Evolutionary conservation across 2,888 invertebrate species (phyloP), one percentile per base, ranked within the genome.

Genomic region (Urechis unicinctus): DNA sequence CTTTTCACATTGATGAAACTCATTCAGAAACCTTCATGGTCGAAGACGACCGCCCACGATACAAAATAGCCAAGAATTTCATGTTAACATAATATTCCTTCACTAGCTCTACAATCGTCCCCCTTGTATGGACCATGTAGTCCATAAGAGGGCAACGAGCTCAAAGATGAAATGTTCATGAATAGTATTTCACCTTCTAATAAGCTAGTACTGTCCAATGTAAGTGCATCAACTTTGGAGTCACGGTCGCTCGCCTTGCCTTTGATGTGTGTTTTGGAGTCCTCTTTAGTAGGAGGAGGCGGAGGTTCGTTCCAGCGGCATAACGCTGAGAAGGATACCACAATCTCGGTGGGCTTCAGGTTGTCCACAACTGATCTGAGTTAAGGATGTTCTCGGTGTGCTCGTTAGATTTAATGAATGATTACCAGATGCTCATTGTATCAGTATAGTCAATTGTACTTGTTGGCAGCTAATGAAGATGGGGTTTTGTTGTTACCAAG

Each of bases 231-330:
- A 43, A 71, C 69, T 21, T 72, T 73, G n/a, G 60, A 58, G 30
- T 71, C 70, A 22, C 64, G 60, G 47, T 53, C 59, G 5, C 25
- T 54, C 28, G 24, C 26, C 42, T 50, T 58, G 29, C 65, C 65
- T 50, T 66, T 68, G 17, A 67, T 51, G 42, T 66, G 66, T 0
- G 63, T 58, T 58, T 68, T 69, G n/a, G 68, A 67, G 46, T 70
- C 69, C 56, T 68, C 68, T 58, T 72, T 73, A 29, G 70, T 68
- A 9, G 60, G 55, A 4, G 61, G 58, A 1, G 66, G 65, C 24
- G 71, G 68, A 4, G 70, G 66, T 25, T 77, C 77, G 47, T 68
- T 69, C 77, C 78, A 77, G 25, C 73, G 68, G 2, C 72, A 71
- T 57, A 78, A 58, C 2, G 72, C 68, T 0, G 75, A 73, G 59